These are phyloP conservation scores for Moxostoma hubbsi DNA, from an alignment of 2,797 vertebrate species.

Conservation along the genomic window DNA sequence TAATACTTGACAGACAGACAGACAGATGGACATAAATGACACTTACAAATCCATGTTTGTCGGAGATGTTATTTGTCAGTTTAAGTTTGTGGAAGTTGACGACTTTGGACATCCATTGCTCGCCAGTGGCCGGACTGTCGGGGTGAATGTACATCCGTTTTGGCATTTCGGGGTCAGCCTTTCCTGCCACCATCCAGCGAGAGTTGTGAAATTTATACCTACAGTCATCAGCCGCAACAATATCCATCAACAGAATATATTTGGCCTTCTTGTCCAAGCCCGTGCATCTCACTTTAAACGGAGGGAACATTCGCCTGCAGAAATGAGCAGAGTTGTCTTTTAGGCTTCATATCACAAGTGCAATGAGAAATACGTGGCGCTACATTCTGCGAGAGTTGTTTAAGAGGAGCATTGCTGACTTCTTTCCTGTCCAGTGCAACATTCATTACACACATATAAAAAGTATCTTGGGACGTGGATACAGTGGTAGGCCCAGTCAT, in stretches of 20 bases:
- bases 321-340: conserved; percentile 26
- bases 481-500: conserved; percentile 20
- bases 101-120: conserved; percentile 99
- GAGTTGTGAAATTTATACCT: conserved; percentile 99
- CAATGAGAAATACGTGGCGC: background rate
- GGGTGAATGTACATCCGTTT: conserved; percentile 99
- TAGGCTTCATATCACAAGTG: background rate
- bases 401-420: background rate
- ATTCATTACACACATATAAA: background rate
- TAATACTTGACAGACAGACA: conserved; percentile 59
- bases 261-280: conserved; percentile 99
- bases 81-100: conserved; percentile 99
- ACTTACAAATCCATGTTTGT: conserved; percentile 99
- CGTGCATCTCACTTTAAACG: conserved; percentile 97
- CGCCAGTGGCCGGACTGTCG: conserved; percentile 96
- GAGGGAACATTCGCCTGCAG: conserved; percentile 94
- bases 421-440: background rate
- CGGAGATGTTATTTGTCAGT: conserved; percentile 98
- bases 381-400: too few relatives aligned
- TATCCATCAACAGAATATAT: conserved; percentile 98
- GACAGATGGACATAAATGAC: conserved; percentile 63
- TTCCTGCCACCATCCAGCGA: conserved; percentile 98
- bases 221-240: conserved; percentile 97
- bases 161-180: conserved; percentile 98
- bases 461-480: background rate